Percentiles rank a stretch among this genome's conserved stretches.
Conservation (phyloP, 2,888 invertebrate genomes). For the Chrysina gloriosa region DNA sequence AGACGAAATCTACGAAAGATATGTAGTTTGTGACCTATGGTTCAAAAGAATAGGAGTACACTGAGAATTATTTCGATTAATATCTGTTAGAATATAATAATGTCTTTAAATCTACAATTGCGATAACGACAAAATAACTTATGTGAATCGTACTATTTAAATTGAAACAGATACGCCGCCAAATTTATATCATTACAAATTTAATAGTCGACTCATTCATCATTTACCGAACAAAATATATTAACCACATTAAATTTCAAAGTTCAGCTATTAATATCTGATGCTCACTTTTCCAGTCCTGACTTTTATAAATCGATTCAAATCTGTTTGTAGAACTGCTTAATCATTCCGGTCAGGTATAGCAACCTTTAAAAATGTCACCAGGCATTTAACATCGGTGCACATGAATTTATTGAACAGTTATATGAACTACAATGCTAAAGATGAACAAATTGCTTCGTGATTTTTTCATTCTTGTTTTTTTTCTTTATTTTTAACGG, state of each 20-base stretch:
- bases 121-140: background rate
- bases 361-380: slow-evolving; percentile 50
- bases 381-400: slow-evolving; percentile 46
- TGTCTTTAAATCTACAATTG: background rate
- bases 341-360: slow-evolving; percentile 48
- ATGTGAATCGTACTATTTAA: background rate
- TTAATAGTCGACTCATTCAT: slow-evolving; percentile 11
- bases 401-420: slow-evolving; percentile 48
- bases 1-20: too few species aligned
- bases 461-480: slow-evolving; percentile 4
- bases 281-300: slow-evolving; percentile 31
- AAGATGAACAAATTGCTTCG: slow-evolving; percentile 28
- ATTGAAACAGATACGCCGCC: background rate
- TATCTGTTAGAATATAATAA: background rate
- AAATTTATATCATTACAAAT: slow-evolving; percentile 15
- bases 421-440: slow-evolving; percentile 44
- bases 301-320: slow-evolving; percentile 46
- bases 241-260: slow-evolving; percentile 32
- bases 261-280: slow-evolving; percentile 45
- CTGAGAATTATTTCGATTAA: too few species aligned
- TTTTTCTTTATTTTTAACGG: background rate
- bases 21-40: too few species aligned
- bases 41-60: too few species aligned
- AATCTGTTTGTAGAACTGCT: slow-evolving; percentile 46
- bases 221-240: slow-evolving; percentile 18